phyloP scores from a whole-genome alignment of 2,113 vertebrate species.

The Otocyon megalotis region DNA sequence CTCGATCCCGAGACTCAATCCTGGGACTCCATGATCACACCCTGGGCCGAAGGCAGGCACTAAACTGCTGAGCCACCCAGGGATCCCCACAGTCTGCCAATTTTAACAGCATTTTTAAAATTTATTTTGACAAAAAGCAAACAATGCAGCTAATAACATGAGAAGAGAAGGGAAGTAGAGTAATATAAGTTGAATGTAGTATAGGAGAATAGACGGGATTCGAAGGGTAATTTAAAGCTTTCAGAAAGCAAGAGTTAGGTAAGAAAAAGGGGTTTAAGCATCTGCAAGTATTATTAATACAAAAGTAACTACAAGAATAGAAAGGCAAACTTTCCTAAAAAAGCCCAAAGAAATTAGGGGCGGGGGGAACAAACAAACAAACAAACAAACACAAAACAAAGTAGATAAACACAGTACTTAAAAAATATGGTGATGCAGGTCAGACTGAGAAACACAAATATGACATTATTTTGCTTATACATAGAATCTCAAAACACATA shows the following conservation, averaged over 20 bases:
- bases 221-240: background rate
- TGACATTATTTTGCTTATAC: background rate
- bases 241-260: background rate
- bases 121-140: background rate
- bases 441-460: background rate
- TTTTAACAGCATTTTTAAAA: background rate
- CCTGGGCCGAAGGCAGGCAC: too few species aligned
- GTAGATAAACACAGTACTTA: background rate
- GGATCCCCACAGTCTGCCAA: background rate
- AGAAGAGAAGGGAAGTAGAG: background rate
- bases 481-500: background rate
- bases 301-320: background rate
- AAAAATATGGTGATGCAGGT: background rate
- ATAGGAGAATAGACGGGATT: background rate
- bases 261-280: background rate
- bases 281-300: background rate
- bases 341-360: background rate
- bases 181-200: background rate
- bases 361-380: background rate
- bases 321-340: background rate
- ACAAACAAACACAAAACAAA: background rate
- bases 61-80: too few species aligned
- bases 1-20: too few species aligned
- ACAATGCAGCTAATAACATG: background rate
- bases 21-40: too few species aligned